phyloP scores from a whole-genome alignment of 2,888 invertebrate genomes.

The Piscicola geometra region DNA sequence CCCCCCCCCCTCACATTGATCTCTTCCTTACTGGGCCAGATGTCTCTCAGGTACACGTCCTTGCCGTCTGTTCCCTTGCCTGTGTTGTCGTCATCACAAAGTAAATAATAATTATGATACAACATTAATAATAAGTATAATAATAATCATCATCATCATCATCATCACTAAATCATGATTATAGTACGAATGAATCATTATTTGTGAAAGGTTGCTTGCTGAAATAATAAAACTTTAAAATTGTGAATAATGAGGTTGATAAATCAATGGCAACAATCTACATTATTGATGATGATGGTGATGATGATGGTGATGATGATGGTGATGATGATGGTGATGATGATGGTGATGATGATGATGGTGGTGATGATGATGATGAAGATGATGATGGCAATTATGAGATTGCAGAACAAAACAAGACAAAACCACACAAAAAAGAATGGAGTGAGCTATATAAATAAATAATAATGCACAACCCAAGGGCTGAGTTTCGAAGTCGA shows the following conservation, averaged over 20 bases:
- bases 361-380: constrained; percentile 30
- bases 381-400: constrained; percentile 25
- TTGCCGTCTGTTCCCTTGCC: constrained; percentile 65
- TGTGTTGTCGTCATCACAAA: constrained; percentile 64
- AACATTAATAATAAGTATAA: too few relatives aligned
- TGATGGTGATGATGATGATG: constrained; percentile 31
- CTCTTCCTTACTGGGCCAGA: constrained; percentile 88
- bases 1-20: constrained; percentile 64
- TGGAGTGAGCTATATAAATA: too few relatives aligned
- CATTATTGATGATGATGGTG: constrained; percentile 7
- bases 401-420: too few relatives aligned
- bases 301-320: constrained; percentile 10
- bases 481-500: constrained; percentile 87
- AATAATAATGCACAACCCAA: constrained; percentile 64
- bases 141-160: constrained; percentile 20
- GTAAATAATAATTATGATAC: too few relatives aligned
- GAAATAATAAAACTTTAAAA: too few relatives aligned
- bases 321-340: constrained; percentile 18
- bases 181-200: too few relatives aligned
- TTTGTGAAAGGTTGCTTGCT: too few relatives aligned
- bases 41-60: constrained; percentile 78
- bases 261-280: too few relatives aligned
- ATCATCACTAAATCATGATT: constrained; percentile 60
- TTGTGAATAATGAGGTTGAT: too few relatives aligned
- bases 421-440: too few relatives aligned